Evolutionary conservation across 2,797 vertebrate species (phyloP), one percentile per base, ranked within the genome.

Genomic region (Semaprochilodus insignis): DNA sequence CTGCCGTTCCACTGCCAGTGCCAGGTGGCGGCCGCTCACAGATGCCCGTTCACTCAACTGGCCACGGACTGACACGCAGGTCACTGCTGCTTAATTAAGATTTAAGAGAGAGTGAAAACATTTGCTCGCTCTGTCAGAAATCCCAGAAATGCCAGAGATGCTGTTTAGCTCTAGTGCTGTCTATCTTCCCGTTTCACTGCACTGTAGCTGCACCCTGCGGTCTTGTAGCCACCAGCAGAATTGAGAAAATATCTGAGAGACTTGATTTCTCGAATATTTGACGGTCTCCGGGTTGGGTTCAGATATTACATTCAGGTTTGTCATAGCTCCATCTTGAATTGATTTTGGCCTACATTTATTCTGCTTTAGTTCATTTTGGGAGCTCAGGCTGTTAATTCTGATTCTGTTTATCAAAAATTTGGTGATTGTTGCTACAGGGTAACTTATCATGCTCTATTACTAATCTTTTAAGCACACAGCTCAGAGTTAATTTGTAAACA

Each of bases 21-120:
- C 78, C 83, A 85, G 81, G 86, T 87, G 86, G 81, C 74, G 65
- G 69, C 72, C 55, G 16, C 75, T 85, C 81, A 81, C 51, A 40
- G 83, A 83, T 77, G 75, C 67, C 83, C 78, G 83, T 77, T 81
- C 83, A 77, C 81, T 81, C 67, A 34, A 80, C 69, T 70, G 77
- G 66, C 77, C 70, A 51, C n/a, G 31, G 80, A 84, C 75, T 82
- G 86, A 84, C 77, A 65, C 23, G 1, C 73, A 78, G 75, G 81
- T 83, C 63, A 83, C 51, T 80, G 69, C 75, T 78, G 62, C 76
- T 82, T 83, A 85, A 81, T 80, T 81, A 83, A 78, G 71, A 81
- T 83, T 87, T 87, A 83, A 78, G 85, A 75, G 59, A 60, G 70
- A 78, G 51, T 67, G 70, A 83, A 77, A 81, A 82, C 83, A 82